Conservation (phyloP, 37 sponge, comb jelly and placozoan genomes). For the Theonella swinhoei region DNA sequence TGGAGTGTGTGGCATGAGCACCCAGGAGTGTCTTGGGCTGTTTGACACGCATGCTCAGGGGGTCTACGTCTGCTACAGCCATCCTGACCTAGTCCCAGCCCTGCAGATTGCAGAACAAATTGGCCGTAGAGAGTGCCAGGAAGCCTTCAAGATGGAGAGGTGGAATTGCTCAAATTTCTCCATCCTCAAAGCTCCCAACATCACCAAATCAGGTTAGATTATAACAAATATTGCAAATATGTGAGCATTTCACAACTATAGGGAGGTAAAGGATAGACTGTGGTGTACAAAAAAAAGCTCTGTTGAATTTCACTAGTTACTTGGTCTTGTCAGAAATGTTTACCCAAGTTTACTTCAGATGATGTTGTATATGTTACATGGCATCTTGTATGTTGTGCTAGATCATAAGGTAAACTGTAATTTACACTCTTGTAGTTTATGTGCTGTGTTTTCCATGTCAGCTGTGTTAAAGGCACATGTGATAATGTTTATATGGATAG, state of each 20-base stretch:
- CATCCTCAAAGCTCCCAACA: slow-evolving; percentile 24
- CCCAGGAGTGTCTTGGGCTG: not conserved
- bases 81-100: slow-evolving; percentile 20
- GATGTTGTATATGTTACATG: too few species aligned
- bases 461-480: too few species aligned
- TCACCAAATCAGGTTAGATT: slow-evolving; percentile 41
- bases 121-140: slow-evolving; percentile 28
- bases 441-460: too few species aligned
- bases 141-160: slow-evolving; percentile 14
- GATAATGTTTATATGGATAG: too few species aligned
- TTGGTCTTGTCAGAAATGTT: too few species aligned
- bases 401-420: too few species aligned
- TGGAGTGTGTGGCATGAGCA: not conserved
- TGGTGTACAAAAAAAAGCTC: too few species aligned
- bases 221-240: not conserved
- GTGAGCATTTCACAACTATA: not conserved
- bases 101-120: slow-evolving; percentile 40
- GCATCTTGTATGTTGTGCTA: too few species aligned
- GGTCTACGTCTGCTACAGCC: slow-evolving; percentile 11
- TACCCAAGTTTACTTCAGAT: too few species aligned
- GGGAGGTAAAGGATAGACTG: too few species aligned
- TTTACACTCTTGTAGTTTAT: too few species aligned
- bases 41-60: slow-evolving; percentile 24
- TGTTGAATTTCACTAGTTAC: too few species aligned
- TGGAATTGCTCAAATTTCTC: slow-evolving; percentile 66